phyloP scores from a whole-genome alignment of 2,797 vertebrate genomes.

The Nothura maculosa region DNA sequence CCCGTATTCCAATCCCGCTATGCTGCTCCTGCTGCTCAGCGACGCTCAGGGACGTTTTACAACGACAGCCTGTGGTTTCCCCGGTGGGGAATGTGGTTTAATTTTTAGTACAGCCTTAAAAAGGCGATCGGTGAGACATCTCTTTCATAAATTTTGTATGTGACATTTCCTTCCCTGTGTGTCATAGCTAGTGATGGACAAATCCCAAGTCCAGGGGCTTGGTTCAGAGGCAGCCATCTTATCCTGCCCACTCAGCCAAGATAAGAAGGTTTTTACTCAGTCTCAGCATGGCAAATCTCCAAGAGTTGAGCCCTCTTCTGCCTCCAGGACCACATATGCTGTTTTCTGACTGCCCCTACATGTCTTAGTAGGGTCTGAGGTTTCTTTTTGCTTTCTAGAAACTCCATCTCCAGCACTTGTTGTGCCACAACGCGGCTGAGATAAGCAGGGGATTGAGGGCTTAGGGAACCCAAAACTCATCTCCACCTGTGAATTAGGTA shows the following conservation, averaged over 20 bases:
- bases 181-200: not conserved
- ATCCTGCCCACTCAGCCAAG: not conserved
- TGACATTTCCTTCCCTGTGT: constrained; percentile 31
- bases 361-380: not conserved
- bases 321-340: not conserved
- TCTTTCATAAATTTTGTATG: constrained; percentile 64
- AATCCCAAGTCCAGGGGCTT: not conserved
- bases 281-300: not conserved
- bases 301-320: not conserved
- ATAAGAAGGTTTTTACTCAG: fast-evolving
- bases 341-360: fast-evolving
- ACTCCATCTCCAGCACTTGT: not conserved
- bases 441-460: not conserved
- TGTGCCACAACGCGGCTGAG: too few relatives aligned
- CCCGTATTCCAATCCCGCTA: not conserved
- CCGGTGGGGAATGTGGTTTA: constrained; percentile 47
- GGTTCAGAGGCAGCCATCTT: not conserved
- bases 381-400: not conserved
- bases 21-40: not conserved
- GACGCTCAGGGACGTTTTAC: constrained; percentile 22
- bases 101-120: constrained; percentile 74
- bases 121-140: constrained; percentile 39
- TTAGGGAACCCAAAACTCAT: not conserved
- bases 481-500: fast-evolving
- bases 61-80: constrained; percentile 9